phyloP scores from a whole-genome alignment of 1,140 invertebrate species.

The Brachionus calyciflorus region DNA sequence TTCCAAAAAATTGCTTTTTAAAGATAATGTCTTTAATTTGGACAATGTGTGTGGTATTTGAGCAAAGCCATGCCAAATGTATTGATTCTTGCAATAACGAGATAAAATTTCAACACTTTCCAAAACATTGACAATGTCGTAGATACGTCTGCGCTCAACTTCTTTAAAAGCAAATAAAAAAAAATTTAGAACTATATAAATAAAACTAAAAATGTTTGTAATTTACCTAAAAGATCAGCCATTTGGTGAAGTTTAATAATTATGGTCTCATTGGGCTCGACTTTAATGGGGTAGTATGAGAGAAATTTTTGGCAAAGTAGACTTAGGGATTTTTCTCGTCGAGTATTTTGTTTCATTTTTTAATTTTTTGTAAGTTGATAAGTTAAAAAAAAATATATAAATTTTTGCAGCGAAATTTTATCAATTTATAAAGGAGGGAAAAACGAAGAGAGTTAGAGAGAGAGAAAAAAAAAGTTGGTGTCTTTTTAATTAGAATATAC shows the following conservation, averaged over 20 bases:
- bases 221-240: conserved; percentile 39
- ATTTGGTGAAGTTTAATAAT: conserved; percentile 31
- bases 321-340: conserved; percentile 42
- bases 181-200: not conserved
- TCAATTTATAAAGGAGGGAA: no score
- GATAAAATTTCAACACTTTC: conserved; percentile 71
- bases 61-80: conserved; percentile 62
- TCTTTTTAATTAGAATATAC: no score
- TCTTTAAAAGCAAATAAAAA: not conserved
- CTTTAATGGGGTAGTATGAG: conserved; percentile 5
- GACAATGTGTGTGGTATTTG: conserved; percentile 57
- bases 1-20: conserved; percentile 34
- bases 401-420: no score
- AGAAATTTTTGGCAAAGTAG: conserved; percentile 45
- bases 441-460: no score
- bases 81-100: conserved; percentile 61
- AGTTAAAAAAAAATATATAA: no score
- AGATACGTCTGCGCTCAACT: conserved; percentile 66
- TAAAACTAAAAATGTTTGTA: not conserved
- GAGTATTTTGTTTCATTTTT: conserved; percentile 11
- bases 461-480: no score
- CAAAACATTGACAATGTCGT: conserved; percentile 74
- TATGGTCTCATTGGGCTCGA: conserved; percentile 1
- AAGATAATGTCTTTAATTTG: conserved; percentile 51
- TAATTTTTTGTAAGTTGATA: no score